A percentile compares a stretch with the other conserved stretches of the same genome.
phyloP scores from a whole-genome alignment of 2,888 invertebrate species.

The Iselma pallidipennis region DNA sequence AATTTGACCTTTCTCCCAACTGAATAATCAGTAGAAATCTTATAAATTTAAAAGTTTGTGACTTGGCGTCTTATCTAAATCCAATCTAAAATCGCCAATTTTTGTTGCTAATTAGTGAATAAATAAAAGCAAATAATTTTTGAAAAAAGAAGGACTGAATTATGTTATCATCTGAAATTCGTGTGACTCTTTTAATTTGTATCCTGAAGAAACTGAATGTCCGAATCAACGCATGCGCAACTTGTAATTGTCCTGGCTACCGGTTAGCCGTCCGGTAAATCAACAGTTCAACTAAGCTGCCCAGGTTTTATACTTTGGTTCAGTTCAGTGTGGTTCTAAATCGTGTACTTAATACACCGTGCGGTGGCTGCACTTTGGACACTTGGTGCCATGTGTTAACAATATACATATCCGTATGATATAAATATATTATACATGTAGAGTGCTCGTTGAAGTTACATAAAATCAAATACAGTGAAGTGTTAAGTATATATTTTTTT shows the following conservation, averaged over 20 bases:
- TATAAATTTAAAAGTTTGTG: background rate
- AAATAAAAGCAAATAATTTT: background rate
- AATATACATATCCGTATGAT: no score
- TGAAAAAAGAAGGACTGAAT: no score
- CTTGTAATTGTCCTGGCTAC: constrained; percentile 50
- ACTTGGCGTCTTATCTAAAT: background rate
- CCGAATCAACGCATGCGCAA: constrained; percentile 49
- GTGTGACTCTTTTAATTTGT: background rate
- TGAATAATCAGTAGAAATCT: background rate
- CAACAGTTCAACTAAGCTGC: constrained; percentile 47
- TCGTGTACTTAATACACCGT: constrained; percentile 40
- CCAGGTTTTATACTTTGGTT: constrained; percentile 29
- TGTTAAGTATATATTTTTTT: no score
- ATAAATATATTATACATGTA: constrained; percentile 33
- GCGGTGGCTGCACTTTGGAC: constrained; percentile 44
- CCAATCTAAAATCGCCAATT: background rate
- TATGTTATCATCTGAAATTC: background rate
- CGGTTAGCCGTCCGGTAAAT: constrained; percentile 52
- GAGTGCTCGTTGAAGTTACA: constrained; percentile 33
- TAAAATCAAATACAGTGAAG: constrained; percentile 28
- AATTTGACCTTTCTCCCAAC: background rate
- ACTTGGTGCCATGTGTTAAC: constrained; percentile 40
- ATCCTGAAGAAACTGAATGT: constrained; percentile 15
- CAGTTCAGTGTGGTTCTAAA: constrained; percentile 51
- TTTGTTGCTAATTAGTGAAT: background rate